Conservation (phyloP, 2,888 invertebrate genomes). For the Heliconius ethilla region DNA sequence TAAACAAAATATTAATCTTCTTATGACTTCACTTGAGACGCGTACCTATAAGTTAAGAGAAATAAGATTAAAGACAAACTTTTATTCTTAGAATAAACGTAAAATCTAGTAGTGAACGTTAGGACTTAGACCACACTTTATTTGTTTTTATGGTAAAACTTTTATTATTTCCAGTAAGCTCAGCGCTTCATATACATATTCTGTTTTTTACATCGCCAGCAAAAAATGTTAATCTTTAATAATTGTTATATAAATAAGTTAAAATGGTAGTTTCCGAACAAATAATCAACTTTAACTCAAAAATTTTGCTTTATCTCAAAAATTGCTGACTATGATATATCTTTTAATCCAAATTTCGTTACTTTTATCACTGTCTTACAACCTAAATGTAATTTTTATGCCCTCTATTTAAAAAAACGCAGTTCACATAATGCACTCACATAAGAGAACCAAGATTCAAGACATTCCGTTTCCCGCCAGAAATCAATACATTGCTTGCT, state of each 20-base stretch:
- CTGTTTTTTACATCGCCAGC: conserved; percentile 33
- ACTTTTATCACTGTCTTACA: too few relatives aligned
- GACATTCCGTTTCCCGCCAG: too few relatives aligned
- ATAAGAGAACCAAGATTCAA: too few relatives aligned
- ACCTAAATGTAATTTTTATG: too few relatives aligned
- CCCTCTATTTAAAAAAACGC: too few relatives aligned
- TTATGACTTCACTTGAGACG: conserved; percentile 15
- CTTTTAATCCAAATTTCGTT: too few relatives aligned
- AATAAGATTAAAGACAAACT: conserved; percentile 68
- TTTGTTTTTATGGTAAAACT: conserved; percentile 78
- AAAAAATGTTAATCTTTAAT: background rate
- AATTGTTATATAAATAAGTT: background rate
- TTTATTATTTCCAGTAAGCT: conserved; percentile 66
- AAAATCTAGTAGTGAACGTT: conserved; percentile 58
- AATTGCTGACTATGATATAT: too few relatives aligned
- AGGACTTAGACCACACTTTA: conserved; percentile 67
- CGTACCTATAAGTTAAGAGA: conserved; percentile 52
- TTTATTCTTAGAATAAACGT: conserved; percentile 61
- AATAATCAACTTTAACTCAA: too few relatives aligned
- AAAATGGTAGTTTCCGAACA: too few relatives aligned
- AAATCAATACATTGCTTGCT: too few relatives aligned
- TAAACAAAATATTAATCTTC: background rate
- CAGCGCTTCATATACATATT: conserved; percentile 51
- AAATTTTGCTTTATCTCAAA: too few relatives aligned
- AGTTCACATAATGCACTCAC: too few relatives aligned